These are phyloP conservation scores for Henricia sp. DNA, from an alignment of 53 echinoderm and acorn worm genomes.

Conservation along the genomic window DNA sequence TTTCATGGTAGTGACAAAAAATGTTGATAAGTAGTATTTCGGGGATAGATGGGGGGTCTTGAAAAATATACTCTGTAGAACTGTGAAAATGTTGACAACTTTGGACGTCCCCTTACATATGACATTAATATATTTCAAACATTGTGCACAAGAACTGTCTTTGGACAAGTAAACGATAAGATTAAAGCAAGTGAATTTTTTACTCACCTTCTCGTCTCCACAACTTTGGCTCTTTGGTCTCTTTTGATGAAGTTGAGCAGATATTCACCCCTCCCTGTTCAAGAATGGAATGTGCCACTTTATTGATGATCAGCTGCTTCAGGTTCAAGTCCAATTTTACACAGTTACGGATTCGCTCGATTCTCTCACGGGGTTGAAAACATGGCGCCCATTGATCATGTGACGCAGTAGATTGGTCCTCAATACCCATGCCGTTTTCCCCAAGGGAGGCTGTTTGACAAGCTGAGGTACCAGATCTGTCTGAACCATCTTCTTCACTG, in stretches of 20 bases:
- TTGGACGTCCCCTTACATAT: no score
- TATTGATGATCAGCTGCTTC: slow-evolving; percentile 64
- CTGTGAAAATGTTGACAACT: not conserved
- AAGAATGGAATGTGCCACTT: slow-evolving; percentile 71
- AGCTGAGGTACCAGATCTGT: not conserved
- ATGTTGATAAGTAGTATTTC: no score
- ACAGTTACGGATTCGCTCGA: slow-evolving; percentile 87
- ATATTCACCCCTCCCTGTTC: slow-evolving; percentile 19
- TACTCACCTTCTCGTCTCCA: slow-evolving; percentile 92
- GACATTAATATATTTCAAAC: no score
- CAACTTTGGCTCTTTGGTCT: slow-evolving; percentile 34
- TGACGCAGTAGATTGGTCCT: no score
- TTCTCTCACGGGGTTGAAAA: slow-evolving; percentile 77
- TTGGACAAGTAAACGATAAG: no score
- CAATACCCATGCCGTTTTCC: not conserved
- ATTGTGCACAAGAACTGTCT: no score
- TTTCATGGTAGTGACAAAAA: no score
- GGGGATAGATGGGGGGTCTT: no score
- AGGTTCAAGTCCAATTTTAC: slow-evolving; percentile 63
- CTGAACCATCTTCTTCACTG: not conserved
- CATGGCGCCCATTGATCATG: slow-evolving; percentile 62
- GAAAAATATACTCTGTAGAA: not conserved
- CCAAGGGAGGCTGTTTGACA: not conserved
- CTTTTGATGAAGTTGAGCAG: no score
- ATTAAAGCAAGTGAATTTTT: not conserved